A percentile compares a stretch with the other conserved stretches of the same genome.
Evolutionary conservation across 2,888 invertebrate species (phyloP).

Genomic region (Tuta absoluta): DNA sequence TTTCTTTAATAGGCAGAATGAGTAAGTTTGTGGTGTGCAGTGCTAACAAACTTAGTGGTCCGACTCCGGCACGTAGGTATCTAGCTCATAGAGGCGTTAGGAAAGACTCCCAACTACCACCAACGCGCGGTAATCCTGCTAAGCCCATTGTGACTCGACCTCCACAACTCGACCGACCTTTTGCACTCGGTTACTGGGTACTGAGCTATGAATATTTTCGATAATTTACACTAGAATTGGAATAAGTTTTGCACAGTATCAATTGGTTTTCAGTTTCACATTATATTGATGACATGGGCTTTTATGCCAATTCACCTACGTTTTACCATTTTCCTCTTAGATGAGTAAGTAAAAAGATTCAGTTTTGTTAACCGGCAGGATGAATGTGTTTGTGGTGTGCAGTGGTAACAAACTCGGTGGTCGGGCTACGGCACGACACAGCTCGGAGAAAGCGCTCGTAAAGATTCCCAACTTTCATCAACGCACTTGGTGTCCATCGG

Average conservation of each 20-base stretch:
- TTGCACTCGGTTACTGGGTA: neutral
- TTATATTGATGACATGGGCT: no score
- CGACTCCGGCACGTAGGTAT: neutral
- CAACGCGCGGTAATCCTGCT: neutral
- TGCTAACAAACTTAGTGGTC: neutral
- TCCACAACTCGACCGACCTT: conserved; percentile 1
- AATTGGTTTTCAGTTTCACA: no score
- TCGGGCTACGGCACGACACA: neutral
- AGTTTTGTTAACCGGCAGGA: neutral
- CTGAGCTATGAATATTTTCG: neutral
- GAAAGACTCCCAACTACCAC: conserved; percentile 17
- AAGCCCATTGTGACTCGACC: conserved; percentile 10
- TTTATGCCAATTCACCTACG: no score
- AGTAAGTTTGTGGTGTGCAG: neutral
- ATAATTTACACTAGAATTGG: no score
- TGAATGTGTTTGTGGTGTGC: neutral
- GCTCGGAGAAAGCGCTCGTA: neutral
- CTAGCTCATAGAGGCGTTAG: neutral
- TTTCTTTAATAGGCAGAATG: neutral
- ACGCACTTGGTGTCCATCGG: no score
- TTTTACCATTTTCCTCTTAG: neutral
- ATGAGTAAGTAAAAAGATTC: no score
- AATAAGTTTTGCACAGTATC: no score
- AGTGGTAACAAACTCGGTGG: conserved; percentile 1
- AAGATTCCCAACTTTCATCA: conserved; percentile 16